Conservation (phyloP, 2,888 invertebrate genomes). For the Deilephila porcellus region DNA sequence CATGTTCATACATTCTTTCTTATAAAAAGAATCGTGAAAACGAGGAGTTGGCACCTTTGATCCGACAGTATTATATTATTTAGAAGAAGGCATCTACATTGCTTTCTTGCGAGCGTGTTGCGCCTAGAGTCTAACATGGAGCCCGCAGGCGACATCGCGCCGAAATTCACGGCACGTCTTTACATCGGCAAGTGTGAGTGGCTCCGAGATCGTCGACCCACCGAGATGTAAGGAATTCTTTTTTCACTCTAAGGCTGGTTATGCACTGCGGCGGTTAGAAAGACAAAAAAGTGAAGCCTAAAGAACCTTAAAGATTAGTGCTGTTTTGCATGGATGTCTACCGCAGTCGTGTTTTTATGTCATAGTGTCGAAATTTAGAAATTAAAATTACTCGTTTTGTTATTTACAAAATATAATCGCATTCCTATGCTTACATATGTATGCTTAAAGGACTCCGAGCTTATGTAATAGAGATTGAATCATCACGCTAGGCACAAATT, state of each 20-base stretch:
- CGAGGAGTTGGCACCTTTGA: background rate
- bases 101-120: conserved; percentile 38
- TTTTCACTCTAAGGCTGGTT: conserved; percentile 30
- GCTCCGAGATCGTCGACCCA: conserved; percentile 42
- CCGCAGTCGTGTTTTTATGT: too few species aligned
- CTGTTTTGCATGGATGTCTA: too few species aligned
- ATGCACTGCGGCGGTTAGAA: background rate
- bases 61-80: conserved; percentile 13
- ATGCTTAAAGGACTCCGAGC: too few species aligned
- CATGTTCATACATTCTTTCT: background rate
- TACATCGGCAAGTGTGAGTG: conserved; percentile 48
- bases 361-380: too few species aligned
- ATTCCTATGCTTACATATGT: too few species aligned
- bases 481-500: too few species aligned
- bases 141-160: conserved; percentile 40
- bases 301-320: too few species aligned
- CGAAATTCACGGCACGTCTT: conserved; percentile 52
- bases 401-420: too few species aligned
- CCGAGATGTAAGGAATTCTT: conserved; percentile 40
- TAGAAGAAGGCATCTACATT: background rate
- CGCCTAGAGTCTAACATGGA: conserved; percentile 40
- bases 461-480: too few species aligned
- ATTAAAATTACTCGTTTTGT: too few species aligned
- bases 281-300: too few species aligned
- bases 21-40: conserved; percentile 17